Percentiles rank a stretch among this genome's conserved stretches.
Conservation (phyloP, 1,140 invertebrate genomes). For the Euwallacea similis region DNA sequence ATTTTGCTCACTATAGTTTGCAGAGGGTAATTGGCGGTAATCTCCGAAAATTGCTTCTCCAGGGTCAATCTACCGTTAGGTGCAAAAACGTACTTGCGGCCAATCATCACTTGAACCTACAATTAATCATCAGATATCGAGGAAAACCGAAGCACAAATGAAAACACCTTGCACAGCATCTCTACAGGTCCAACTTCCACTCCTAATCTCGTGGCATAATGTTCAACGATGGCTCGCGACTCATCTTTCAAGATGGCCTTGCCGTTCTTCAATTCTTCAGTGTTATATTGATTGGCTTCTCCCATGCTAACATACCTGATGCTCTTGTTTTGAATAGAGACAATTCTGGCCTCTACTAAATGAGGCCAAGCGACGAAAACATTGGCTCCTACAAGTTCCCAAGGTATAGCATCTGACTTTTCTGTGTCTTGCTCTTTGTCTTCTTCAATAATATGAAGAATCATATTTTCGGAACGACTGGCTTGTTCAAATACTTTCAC, state of each 20-base stretch:
- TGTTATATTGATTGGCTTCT: slow-evolving; percentile 34
- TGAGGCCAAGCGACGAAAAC: slow-evolving; percentile 89
- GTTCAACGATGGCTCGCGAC: slow-evolving; percentile 19
- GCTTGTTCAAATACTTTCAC: slow-evolving; percentile 87
- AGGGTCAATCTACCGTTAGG: slow-evolving; percentile 62
- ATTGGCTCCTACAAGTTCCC: slow-evolving; percentile 68
- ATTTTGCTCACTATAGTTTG: slow-evolving; percentile 70
- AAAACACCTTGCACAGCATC: slow-evolving; percentile 69
- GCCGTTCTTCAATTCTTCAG: slow-evolving; percentile 31
- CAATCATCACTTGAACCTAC: slow-evolving; percentile 62
- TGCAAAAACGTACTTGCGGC: slow-evolving; percentile 63
- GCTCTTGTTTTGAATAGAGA: slow-evolving; percentile 58
- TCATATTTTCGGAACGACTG: slow-evolving; percentile 80
- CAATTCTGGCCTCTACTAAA: slow-evolving; percentile 72
- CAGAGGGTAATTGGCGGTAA: slow-evolving; percentile 64
- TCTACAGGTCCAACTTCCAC: slow-evolving; percentile 75
- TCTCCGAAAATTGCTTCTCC: slow-evolving; percentile 69
- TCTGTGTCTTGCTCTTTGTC: slow-evolving; percentile 44
- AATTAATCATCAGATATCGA: too few relatives aligned
- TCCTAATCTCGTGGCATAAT: slow-evolving; percentile 64
- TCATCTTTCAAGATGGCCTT: not conserved
- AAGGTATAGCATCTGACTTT: slow-evolving; percentile 54
- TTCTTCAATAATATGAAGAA: slow-evolving; percentile 65
- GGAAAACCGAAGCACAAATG: too few relatives aligned
- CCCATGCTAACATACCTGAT: slow-evolving; percentile 39